Conservation (phyloP, 30 jellyfish, hydroid and myxozoan genomes). For the Hydra vulgaris region DNA sequence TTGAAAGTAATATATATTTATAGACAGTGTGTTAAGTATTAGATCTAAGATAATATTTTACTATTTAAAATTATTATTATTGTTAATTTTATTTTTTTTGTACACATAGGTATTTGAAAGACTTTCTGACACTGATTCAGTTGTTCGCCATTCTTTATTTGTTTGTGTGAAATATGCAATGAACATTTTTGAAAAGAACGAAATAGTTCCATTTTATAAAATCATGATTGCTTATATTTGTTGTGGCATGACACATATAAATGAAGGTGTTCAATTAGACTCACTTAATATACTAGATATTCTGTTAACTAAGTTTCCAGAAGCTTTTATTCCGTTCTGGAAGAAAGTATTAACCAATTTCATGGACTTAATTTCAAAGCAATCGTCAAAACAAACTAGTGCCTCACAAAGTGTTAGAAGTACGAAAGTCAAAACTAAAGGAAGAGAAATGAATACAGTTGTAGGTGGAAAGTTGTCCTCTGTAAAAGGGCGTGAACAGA, state of each 20-base stretch:
- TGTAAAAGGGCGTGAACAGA: constrained; percentile 23
- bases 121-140: constrained; percentile 42
- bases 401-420: constrained; percentile 24
- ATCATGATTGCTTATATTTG: constrained; percentile 66
- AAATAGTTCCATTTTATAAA: constrained; percentile 62
- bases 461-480: constrained; percentile 54
- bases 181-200: constrained; percentile 17
- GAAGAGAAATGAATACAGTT: constrained; percentile 32
- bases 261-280: constrained; percentile 69
- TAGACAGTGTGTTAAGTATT: no score
- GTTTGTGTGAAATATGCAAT: constrained; percentile 44
- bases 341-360: constrained; percentile 46
- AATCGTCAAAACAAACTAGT: constrained; percentile 19
- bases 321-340: constrained; percentile 29
- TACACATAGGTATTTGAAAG: constrained; percentile 18
- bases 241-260: constrained; percentile 92
- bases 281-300: constrained; percentile 38
- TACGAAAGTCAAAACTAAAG: constrained; percentile 26
- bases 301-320: constrained; percentile 38
- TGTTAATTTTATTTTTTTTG: background rate
- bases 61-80: background rate
- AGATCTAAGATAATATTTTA: no score
- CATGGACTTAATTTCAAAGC: constrained; percentile 55
- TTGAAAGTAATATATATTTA: no score
- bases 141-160: constrained; percentile 35